Percentiles rank a stretch among this genome's conserved stretches.
These are phyloP conservation scores for Drosophila grimshawi DNA, from an alignment of 1,140 invertebrate species.

Conservation along the genomic window DNA sequence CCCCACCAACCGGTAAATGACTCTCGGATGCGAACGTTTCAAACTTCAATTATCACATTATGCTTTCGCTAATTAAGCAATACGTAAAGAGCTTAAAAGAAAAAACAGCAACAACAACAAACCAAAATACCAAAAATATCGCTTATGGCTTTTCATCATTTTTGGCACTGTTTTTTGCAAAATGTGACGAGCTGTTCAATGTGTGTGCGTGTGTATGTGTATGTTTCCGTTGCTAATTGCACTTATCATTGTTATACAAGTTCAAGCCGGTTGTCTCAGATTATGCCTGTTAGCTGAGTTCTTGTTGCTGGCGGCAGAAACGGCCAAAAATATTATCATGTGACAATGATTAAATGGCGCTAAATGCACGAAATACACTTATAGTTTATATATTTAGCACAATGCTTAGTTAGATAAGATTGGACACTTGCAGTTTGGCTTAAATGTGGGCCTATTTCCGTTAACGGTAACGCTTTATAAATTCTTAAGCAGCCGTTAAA, in stretches of 20 bases:
- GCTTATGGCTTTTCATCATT: background rate
- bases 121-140: background rate
- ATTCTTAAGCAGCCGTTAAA: background rate
- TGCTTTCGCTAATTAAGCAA: constrained; percentile 64
- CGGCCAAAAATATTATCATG: constrained; percentile 48
- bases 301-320: constrained; percentile 1
- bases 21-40: constrained; percentile 35
- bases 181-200: constrained; percentile 23
- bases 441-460: background rate
- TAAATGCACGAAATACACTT: constrained; percentile 47
- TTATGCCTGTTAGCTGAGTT: constrained; percentile 20
- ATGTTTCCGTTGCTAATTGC: constrained; percentile 58
- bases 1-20: constrained; percentile 23
- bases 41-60: constrained; percentile 77
- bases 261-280: constrained; percentile 37
- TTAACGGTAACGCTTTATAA: background rate
- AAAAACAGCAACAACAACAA: constrained; percentile 36
- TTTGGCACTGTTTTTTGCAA: constrained; percentile 30
- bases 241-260: constrained; percentile 59
- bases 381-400: constrained; percentile 37
- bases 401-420: constrained; percentile 24
- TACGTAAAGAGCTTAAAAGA: constrained; percentile 41
- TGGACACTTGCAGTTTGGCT: background rate
- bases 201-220: constrained; percentile 10
- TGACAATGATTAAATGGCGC: constrained; percentile 41